phyloP scores from a whole-genome alignment of 1,140 invertebrate genomes.

The Antheraea pernyi region DNA sequence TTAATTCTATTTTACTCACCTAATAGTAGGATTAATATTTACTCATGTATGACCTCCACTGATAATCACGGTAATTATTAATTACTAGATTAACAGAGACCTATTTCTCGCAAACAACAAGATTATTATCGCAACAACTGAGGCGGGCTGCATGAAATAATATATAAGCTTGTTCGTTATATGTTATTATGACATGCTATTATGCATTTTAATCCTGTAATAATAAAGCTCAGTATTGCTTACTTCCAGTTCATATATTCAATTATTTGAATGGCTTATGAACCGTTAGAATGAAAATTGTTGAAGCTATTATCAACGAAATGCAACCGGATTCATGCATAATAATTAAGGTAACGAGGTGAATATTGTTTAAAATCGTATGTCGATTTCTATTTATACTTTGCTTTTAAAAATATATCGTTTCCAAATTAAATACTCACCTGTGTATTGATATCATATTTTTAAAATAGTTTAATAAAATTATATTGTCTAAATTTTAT shows the following conservation, averaged over 20 bases:
- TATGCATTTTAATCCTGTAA: not conserved
- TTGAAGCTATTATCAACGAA: slow-evolving; percentile 21
- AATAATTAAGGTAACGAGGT: slow-evolving; percentile 1
- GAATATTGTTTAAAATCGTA: not conserved
- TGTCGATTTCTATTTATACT: not conserved
- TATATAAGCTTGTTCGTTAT: slow-evolving; percentile 1
- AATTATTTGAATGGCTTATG: slow-evolving; percentile 20
- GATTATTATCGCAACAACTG: slow-evolving; percentile 26
- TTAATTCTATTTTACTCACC: slow-evolving; percentile 12
- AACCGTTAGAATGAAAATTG: slow-evolving; percentile 34
- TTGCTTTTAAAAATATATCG: not conserved
- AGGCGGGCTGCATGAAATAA: not conserved
- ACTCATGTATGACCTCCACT: slow-evolving; percentile 20
- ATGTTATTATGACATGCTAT: not conserved
- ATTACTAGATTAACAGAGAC: slow-evolving; percentile 28
- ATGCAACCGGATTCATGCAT: slow-evolving; percentile 15
- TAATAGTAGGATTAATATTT: slow-evolving; percentile 27
- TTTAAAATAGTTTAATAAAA: too few species aligned
- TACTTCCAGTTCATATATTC: slow-evolving; percentile 10
- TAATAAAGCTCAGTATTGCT: slow-evolving; percentile 20
- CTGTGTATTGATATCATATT: too few species aligned
- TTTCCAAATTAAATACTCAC: not conserved
- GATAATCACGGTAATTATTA: slow-evolving; percentile 24
- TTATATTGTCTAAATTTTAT: too few species aligned
- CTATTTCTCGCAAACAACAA: slow-evolving; percentile 24